Conservation (phyloP, 1,140 invertebrate species). For the Colletes gigas region DNA sequence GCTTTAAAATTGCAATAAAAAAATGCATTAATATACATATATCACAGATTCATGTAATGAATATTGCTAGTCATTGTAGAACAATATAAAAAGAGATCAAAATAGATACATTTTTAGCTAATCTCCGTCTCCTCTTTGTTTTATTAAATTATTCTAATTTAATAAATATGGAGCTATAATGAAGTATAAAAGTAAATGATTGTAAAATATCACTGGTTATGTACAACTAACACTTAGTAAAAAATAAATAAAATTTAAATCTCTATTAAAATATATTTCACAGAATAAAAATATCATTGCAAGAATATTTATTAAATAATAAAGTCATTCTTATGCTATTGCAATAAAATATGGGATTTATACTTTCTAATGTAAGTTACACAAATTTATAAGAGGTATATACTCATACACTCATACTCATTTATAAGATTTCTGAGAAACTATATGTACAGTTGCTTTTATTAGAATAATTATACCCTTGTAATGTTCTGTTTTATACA, state of each 20-base stretch:
- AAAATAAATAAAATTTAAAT: background rate
- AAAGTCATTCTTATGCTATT: background rate
- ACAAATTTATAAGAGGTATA: background rate
- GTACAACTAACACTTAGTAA: slow-evolving; percentile 2
- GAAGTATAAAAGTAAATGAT: background rate
- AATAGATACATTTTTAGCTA: background rate
- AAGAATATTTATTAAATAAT: background rate
- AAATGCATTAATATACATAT: background rate
- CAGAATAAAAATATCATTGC: background rate
- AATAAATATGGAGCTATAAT: background rate
- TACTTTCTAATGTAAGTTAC: background rate
- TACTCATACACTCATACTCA: background rate
- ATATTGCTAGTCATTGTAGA: background rate
- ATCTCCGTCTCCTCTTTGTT: background rate
- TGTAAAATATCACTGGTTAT: background rate
- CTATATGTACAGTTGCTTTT: background rate
- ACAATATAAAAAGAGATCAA: background rate
- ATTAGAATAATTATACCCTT: background rate
- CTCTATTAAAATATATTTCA: background rate
- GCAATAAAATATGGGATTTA: background rate
- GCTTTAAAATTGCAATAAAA: background rate
- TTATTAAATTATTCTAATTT: background rate
- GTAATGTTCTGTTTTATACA: background rate
- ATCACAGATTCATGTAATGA: background rate
- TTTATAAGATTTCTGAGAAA: background rate